phyloP scores from a whole-genome alignment of 37 sponge, comb jelly and placozoan species.

The Hormiphora californensis region DNA sequence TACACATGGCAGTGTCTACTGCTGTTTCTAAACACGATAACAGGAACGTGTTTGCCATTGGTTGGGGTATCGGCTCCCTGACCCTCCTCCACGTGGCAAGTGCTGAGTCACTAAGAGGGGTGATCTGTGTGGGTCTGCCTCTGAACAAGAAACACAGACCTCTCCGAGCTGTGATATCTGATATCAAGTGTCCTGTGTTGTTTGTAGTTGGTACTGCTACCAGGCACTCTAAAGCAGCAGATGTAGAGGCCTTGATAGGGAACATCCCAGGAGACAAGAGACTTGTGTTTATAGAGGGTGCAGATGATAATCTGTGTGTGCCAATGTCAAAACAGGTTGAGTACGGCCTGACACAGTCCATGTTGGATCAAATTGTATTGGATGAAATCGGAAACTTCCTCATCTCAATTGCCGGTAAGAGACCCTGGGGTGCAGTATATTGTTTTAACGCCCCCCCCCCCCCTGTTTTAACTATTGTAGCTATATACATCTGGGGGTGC shows the following conservation, averaged over 20 bases:
- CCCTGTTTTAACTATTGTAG: no score
- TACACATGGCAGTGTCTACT: not conserved
- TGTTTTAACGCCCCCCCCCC: no score
- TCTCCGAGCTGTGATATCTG: slow-evolving; percentile 6
- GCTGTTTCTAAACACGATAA: slow-evolving; percentile 37
- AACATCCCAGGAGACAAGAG: slow-evolving; percentile 44
- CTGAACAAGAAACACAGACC: slow-evolving; percentile 53
- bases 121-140: slow-evolving; percentile 34
- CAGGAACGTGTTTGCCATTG: slow-evolving; percentile 25
- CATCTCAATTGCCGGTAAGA: slow-evolving; percentile 10
- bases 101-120: slow-evolving; percentile 12
- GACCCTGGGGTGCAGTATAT: not conserved
- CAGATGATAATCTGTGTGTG: slow-evolving; percentile 48
- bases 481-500: no score
- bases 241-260: slow-evolving; percentile 9
- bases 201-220: slow-evolving; percentile 24
- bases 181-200: slow-evolving; percentile 52
- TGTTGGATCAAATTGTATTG: slow-evolving; percentile 35
- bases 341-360: slow-evolving; percentile 24
- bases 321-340: slow-evolving; percentile 41
- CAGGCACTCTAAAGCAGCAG: not conserved
- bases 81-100: slow-evolving; percentile 50
- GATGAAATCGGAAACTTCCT: slow-evolving; percentile 51
- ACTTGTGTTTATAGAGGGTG: slow-evolving; percentile 46
- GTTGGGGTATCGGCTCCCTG: slow-evolving; percentile 44